Conservation (phyloP, 1,140 invertebrate genomes). For the Coptotermes formosanus region DNA sequence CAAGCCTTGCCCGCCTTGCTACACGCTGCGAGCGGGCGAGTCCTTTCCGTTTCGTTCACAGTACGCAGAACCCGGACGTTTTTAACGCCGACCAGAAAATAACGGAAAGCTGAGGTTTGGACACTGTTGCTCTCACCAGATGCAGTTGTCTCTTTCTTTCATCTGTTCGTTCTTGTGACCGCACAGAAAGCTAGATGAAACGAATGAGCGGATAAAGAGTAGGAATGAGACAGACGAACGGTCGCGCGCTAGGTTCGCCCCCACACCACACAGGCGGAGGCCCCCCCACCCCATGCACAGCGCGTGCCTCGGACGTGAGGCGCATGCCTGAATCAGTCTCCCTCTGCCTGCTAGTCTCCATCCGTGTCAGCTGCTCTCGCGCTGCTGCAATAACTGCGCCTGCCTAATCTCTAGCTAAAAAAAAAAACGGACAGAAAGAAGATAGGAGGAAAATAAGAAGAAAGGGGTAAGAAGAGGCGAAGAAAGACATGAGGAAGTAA, state of each 20-base stretch:
- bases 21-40: too few species aligned
- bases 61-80: neutral
- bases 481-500: too few species aligned
- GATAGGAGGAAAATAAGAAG: neutral
- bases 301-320: constrained; percentile 32
- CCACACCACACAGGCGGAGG: neutral
- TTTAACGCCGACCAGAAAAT: neutral
- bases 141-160: neutral
- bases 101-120: neutral
- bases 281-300: neutral
- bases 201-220: neutral
- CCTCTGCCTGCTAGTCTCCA: neutral
- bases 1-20: too few species aligned
- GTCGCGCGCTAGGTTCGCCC: neutral
- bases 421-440: neutral
- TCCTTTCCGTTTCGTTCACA: too few species aligned
- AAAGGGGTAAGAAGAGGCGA: too few species aligned
- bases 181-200: constrained; percentile 3
- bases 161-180: constrained; percentile 8
- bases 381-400: neutral
- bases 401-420: neutral
- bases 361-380: neutral
- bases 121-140: neutral
- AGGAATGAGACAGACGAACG: neutral
- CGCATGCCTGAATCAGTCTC: constrained; percentile 23